Evolutionary conservation across 2,888 invertebrate species (phyloP).

Genomic region (Resseliella maxima): DNA sequence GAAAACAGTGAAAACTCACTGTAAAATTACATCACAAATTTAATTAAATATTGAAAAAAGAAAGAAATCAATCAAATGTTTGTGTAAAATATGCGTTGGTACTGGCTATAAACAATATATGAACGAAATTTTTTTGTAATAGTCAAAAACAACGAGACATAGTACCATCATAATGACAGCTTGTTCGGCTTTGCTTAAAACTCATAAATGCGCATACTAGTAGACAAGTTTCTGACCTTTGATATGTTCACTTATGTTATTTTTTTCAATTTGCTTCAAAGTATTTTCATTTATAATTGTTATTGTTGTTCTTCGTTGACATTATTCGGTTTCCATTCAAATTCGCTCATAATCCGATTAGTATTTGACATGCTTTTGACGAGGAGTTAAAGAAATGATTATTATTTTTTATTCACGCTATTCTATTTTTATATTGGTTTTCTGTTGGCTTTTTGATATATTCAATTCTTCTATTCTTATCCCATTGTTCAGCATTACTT

Average conservation of each 20-base stretch:
- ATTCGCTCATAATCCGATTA: constrained; percentile 57
- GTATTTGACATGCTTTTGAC: constrained; percentile 57
- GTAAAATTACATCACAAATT: not conserved
- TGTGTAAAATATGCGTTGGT: not conserved
- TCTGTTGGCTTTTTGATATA: constrained; percentile 27
- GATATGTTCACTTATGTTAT: not conserved
- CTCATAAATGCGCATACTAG: not conserved
- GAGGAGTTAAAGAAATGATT: constrained; percentile 56
- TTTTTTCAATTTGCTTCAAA: constrained; percentile 46
- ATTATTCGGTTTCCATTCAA: constrained; percentile 55
- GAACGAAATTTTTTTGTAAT: not conserved
- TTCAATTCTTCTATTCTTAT: not conserved
- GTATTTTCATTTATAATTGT: constrained; percentile 45
- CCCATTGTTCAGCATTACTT: not conserved
- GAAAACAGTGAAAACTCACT: not conserved
- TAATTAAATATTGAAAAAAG: no score
- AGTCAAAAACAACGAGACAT: not conserved
- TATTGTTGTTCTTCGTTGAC: constrained; percentile 18
- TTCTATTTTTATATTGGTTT: constrained; percentile 35
- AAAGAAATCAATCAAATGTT: not conserved
- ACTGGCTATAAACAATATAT: not conserved
- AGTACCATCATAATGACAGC: not conserved
- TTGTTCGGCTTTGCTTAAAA: not conserved
- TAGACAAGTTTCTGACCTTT: constrained; percentile 1
- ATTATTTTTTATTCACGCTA: constrained; percentile 33